These are phyloP conservation scores for Pseudeuparius sepicola DNA, from an alignment of 2,888 invertebrate species.

Conservation along the genomic window DNA sequence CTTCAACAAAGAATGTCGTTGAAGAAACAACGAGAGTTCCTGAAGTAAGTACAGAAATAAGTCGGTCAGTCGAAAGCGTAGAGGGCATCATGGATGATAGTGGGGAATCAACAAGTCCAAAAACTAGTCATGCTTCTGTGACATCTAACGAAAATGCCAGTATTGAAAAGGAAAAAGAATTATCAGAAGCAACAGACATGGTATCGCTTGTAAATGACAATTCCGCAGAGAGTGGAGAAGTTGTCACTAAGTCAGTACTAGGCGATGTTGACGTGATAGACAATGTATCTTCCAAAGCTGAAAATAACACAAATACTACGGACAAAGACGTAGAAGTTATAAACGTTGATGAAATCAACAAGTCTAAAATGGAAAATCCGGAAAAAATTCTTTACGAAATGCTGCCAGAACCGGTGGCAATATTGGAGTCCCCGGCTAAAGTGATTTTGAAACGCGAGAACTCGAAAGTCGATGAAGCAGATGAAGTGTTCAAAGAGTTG, in stretches of 20 bases:
- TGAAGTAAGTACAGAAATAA: conserved; percentile 11
- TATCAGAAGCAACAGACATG: conserved; percentile 31
- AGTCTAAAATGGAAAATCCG: conserved; percentile 14
- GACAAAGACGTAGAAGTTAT: conserved; percentile 31
- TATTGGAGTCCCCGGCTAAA: conserved; percentile 18
- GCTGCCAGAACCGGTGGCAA: conserved; percentile 18
- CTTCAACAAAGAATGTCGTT: conserved; percentile 1
- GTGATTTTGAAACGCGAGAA: too few species aligned
- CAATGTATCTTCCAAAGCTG: conserved; percentile 11
- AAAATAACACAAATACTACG: conserved; percentile 14
- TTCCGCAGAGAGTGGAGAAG: conserved; percentile 32
- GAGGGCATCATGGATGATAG: conserved; percentile 32
- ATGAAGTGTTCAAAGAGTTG: conserved; percentile 32
- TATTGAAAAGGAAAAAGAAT: conserved; percentile 25
- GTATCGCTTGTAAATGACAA: conserved; percentile 29
- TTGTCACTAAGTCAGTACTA: conserved; percentile 14
- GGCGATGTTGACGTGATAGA: conserved; percentile 19
- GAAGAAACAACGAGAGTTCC: too few species aligned
- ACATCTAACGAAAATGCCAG: conserved; percentile 33
- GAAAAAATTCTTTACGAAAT: conserved; percentile 12
- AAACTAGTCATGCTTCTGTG: conserved; percentile 24
- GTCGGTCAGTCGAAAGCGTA: conserved; percentile 28
- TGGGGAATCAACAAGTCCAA: conserved; percentile 32
- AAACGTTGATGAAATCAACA: conserved; percentile 21
- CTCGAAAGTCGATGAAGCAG: too few species aligned